Percentiles rank a stretch among this genome's conserved stretches.
phyloP scores from a whole-genome alignment of 2,888 invertebrate genomes.

The Ethmia dodecea region DNA sequence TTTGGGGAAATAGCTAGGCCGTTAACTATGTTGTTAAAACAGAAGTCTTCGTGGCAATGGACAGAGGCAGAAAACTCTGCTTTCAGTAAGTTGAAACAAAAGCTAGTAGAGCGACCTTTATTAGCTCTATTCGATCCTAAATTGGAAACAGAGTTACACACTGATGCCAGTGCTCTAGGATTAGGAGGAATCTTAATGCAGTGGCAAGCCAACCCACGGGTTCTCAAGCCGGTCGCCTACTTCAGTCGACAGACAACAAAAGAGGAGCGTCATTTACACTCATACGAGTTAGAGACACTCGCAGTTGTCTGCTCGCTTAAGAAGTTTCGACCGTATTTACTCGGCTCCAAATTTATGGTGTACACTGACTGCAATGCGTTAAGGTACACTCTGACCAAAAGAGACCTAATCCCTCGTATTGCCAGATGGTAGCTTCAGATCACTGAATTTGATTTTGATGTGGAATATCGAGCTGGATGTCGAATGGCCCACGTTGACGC shows the following conservation, averaged over 20 bases:
- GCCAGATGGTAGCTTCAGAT: background rate
- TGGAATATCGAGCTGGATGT: slow-evolving; percentile 20
- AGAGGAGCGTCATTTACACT: slow-evolving; percentile 18
- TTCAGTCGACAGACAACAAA: slow-evolving; percentile 22
- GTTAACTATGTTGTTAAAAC: slow-evolving; percentile 16
- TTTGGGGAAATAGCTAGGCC: slow-evolving; percentile 19
- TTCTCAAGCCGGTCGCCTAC: slow-evolving; percentile 21
- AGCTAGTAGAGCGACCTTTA: slow-evolving; percentile 16
- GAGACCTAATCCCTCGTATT: background rate
- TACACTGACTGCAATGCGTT: slow-evolving; percentile 21
- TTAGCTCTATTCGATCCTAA: slow-evolving; percentile 29
- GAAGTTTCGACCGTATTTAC: slow-evolving; percentile 26
- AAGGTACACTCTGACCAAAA: background rate
- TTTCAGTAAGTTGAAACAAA: slow-evolving; percentile 7
- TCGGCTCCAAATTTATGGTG: slow-evolving; percentile 22
- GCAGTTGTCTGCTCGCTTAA: slow-evolving; percentile 26
- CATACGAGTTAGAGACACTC: slow-evolving; percentile 23
- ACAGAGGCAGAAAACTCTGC: slow-evolving; percentile 4
- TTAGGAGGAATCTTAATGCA: slow-evolving; percentile 31
- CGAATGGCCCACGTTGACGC: slow-evolving; percentile 15
- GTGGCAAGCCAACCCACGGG: slow-evolving; percentile 12
- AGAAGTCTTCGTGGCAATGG: slow-evolving; percentile 16
- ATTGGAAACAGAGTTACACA: slow-evolving; percentile 28
- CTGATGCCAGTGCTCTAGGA: slow-evolving; percentile 28
- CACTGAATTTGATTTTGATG: slow-evolving; percentile 31